Conservation (phyloP, 2,888 invertebrate species). For the Ligdia adustata region DNA sequence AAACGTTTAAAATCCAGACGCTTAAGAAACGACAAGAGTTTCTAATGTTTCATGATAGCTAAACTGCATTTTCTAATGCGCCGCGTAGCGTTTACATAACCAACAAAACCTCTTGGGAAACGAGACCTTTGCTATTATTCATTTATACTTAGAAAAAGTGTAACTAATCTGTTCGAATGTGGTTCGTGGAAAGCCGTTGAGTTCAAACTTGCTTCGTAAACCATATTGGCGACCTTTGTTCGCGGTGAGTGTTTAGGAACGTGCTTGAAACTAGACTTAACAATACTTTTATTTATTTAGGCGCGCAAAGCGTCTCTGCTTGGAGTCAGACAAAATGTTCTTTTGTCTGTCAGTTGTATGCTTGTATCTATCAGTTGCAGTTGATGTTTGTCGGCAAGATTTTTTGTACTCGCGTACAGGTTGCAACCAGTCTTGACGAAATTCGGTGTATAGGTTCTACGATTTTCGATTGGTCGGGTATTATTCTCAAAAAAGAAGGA, state of each 20-base stretch:
- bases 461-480: too few relatives aligned
- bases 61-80: conserved; percentile 5
- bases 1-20: conserved; percentile 1
- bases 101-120: conserved; percentile 26
- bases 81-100: conserved; percentile 15
- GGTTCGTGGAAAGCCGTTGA: conserved; percentile 26
- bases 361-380: too few relatives aligned
- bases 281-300: too few relatives aligned
- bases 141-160: conserved; percentile 35
- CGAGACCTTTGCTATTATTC: conserved; percentile 26
- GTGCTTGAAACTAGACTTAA: too few relatives aligned
- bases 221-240: conserved; percentile 16
- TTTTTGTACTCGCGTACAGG: too few relatives aligned
- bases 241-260: conserved; percentile 5
- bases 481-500: too few relatives aligned
- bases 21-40: conserved; percentile 5
- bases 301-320: too few relatives aligned
- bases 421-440: too few relatives aligned
- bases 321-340: too few relatives aligned
- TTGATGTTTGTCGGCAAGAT: too few relatives aligned
- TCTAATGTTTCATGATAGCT: conserved; percentile 2
- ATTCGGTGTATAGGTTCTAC: too few relatives aligned
- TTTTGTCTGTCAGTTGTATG: too few relatives aligned
- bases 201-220: conserved; percentile 6
- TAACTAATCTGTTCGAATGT: conserved; percentile 33